Percentiles rank a stretch among this genome's conserved stretches.
phyloP scores from a whole-genome alignment of 1,140 invertebrate genomes.

The Sipha flava region DNA sequence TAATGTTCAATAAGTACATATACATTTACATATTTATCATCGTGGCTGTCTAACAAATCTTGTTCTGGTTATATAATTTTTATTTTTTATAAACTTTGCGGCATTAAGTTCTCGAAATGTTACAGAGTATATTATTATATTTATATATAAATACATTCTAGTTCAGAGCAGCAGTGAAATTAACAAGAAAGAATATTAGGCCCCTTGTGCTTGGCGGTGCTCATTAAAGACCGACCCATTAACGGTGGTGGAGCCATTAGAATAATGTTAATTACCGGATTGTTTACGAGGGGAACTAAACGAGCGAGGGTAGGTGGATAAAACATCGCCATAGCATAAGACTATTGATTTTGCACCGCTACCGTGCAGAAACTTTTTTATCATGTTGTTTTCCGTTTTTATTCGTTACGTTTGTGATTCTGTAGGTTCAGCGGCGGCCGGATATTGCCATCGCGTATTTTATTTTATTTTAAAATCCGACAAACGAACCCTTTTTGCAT shows the following conservation, averaged over 20 bases:
- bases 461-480: too few relatives aligned
- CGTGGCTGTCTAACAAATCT: neutral
- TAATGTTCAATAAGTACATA: neutral
- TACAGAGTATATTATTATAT: neutral
- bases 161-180: neutral
- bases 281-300: neutral
- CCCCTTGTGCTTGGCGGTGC: neutral
- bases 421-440: neutral
- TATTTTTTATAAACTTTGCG: neutral
- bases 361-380: neutral
- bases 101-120: neutral
- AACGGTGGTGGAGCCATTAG: neutral
- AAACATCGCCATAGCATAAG: too few relatives aligned
- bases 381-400: neutral
- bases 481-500: too few relatives aligned
- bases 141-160: neutral
- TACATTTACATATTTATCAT: too few relatives aligned
- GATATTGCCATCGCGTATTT: neutral
- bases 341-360: neutral
- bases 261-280: slow-evolving; percentile 1
- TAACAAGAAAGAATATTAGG: neutral
- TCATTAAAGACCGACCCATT: neutral
- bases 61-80: neutral
- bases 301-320: too few relatives aligned
- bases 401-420: neutral